phyloP scores from a whole-genome alignment of 2,113 vertebrate genomes.

The Motacilla alba region DNA sequence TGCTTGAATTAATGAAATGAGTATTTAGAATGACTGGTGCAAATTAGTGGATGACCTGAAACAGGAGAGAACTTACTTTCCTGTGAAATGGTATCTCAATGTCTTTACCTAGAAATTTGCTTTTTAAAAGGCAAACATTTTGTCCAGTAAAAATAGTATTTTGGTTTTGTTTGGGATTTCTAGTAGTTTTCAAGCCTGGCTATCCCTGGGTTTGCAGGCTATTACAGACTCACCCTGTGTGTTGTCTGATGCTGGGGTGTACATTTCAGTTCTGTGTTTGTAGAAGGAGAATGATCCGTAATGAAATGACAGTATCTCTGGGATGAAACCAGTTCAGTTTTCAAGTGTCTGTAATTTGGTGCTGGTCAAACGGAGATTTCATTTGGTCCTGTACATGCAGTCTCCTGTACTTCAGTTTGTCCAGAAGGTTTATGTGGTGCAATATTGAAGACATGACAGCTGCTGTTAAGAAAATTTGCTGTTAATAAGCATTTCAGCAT shows the following conservation, averaged over 20 bases:
- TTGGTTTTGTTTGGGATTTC: not conserved
- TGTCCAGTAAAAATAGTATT: not conserved
- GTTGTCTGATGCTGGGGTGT: not conserved
- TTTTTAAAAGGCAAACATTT: not conserved
- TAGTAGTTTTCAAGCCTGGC: not conserved
- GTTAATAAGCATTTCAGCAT: not conserved
- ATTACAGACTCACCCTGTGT: not conserved
- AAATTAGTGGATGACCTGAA: not conserved
- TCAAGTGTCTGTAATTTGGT: not conserved
- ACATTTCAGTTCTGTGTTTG: not conserved
- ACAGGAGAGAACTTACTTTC: not conserved
- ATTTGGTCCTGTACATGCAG: not conserved
- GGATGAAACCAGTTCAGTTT: not conserved
- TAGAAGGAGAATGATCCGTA: not conserved
- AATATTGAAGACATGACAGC: not conserved
- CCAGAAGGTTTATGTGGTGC: not conserved
- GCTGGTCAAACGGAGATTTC: not conserved
- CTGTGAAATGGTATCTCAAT: not conserved
- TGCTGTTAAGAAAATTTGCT: not conserved
- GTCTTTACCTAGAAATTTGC: not conserved
- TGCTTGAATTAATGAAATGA: not conserved
- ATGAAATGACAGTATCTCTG: not conserved
- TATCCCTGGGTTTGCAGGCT: not conserved
- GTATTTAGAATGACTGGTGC: not conserved
- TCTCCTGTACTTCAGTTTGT: not conserved